Base-by-base conservation (phyloP, 2,888 invertebrate genomes). In the Polydesmus complanatus region DNA sequence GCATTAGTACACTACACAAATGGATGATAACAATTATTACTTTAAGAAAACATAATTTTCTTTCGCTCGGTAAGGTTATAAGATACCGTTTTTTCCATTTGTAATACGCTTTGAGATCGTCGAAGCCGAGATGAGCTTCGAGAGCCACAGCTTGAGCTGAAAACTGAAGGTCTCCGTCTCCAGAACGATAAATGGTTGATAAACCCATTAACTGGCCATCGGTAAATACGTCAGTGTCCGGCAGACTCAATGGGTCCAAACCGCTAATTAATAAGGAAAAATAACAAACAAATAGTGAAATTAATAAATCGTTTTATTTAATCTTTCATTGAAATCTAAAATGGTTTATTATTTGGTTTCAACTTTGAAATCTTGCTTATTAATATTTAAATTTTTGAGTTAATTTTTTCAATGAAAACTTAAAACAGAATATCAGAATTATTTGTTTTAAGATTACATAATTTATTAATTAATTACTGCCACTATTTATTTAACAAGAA, bases 181-280 rank as follows among this genome's bases (percentile, higher is more conserved):
- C 63, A 18, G 63, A 63, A 18, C 63, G 61, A 56, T 60, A 62
- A 21, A 63, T 61, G 11, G 63, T 62, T 18, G 63, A 63, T 27
- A 63, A 27, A 22, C 63, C 63, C 37, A 63, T 21, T n/a, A 63
- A 26, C 23, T 60, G 61, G 18, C 63, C 63, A n/a, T 63, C 63
- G 19, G 63, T 53, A 27, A 63, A 54, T 50, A 57, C 47, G 25
- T 61, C 61, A 18, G 54, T 57, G 51, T 63, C 63, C 22, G 61
- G 63, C 49, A 63, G 54, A 5, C 58, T 47, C 27, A 63, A 52
- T 26, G 63, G 63, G 49, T 63, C 63, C 37, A 63, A 27, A 22
- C 63, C 63, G 14, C 63, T 63, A 23, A 2, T n/a, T n/a, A n/a
- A n/a, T n/a, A n/a, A n/a, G n/a, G 5, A 37, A 37, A 37, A 37